Evolutionary conservation across 1,140 invertebrate species (phyloP).

Genomic region (Brachionus rotundiformis): DNA sequence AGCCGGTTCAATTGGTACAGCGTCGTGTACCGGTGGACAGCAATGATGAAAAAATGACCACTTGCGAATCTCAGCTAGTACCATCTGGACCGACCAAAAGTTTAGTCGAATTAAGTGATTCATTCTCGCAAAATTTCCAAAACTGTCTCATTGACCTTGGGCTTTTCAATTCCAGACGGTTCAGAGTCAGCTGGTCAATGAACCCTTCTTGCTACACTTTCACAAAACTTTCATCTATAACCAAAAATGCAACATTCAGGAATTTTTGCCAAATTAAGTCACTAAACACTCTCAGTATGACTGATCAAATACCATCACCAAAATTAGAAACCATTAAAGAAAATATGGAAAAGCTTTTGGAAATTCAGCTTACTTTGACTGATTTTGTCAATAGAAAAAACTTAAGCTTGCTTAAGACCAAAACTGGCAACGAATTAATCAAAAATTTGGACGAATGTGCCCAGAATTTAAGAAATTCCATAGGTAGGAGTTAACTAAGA

Average conservation of each 20-base stretch:
- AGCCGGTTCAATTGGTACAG: background rate
- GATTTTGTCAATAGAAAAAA: background rate
- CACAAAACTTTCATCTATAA: background rate
- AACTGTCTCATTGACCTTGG: conserved; percentile 15
- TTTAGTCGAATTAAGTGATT: conserved; percentile 24
- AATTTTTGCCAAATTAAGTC: conserved; percentile 10
- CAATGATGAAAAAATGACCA: background rate
- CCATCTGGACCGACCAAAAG: background rate
- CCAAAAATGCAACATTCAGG: conserved; percentile 10
- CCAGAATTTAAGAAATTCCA: conserved; percentile 21
- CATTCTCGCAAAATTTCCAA: background rate
- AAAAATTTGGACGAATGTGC: conserved; percentile 21
- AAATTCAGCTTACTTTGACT: conserved; percentile 20
- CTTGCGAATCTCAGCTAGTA: background rate
- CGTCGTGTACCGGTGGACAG: background rate
- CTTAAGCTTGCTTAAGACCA: background rate
- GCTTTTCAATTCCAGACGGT: conserved; percentile 31
- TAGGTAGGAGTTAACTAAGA: background rate
- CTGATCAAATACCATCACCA: background rate
- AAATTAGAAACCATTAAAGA: conserved; percentile 21
- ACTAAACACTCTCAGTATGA: background rate
- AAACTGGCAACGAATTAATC: conserved; percentile 1
- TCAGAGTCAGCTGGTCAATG: background rate
- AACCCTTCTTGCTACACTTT: conserved; percentile 29
- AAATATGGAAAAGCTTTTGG: background rate